Evolutionary conservation across 2,797 vertebrate species (phyloP).

Genomic region (Chelidonichthys spinosus): DNA sequence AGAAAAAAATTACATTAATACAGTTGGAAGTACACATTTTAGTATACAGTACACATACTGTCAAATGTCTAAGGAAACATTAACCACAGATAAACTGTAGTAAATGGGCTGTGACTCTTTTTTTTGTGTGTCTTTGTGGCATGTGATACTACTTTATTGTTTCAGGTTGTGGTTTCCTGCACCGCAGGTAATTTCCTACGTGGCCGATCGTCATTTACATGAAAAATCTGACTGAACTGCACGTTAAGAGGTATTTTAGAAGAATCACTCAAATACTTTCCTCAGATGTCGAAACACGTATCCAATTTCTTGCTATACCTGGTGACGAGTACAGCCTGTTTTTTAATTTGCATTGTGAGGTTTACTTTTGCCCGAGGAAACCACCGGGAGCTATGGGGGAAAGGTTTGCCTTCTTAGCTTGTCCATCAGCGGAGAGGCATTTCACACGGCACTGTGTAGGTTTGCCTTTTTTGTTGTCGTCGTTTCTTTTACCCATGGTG

Average conservation of each 20-base stretch:
- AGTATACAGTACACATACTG: neutral
- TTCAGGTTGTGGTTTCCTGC: neutral
- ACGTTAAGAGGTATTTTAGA: no score
- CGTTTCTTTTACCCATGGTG: neutral
- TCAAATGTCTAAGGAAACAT: neutral
- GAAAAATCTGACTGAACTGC: neutral
- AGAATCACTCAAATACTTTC: neutral
- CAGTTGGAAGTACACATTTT: neutral
- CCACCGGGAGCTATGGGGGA: neutral
- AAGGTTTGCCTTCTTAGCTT: neutral
- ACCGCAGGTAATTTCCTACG: neutral
- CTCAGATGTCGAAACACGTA: neutral
- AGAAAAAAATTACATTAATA: neutral
- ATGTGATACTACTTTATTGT: constrained; percentile 3
- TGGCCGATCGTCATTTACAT: neutral
- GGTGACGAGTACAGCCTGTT: neutral
- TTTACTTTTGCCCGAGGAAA: neutral
- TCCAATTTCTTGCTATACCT: neutral
- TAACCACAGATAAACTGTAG: neutral
- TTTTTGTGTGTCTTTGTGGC: neutral
- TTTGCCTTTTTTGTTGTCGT: no score
- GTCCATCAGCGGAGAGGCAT: neutral
- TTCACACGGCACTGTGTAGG: neutral
- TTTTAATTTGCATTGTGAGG: neutral
- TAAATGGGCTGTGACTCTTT: neutral